Evolutionary conservation across 2,888 invertebrate genomes (phyloP).

Genomic region (Catocala fraxini): DNA sequence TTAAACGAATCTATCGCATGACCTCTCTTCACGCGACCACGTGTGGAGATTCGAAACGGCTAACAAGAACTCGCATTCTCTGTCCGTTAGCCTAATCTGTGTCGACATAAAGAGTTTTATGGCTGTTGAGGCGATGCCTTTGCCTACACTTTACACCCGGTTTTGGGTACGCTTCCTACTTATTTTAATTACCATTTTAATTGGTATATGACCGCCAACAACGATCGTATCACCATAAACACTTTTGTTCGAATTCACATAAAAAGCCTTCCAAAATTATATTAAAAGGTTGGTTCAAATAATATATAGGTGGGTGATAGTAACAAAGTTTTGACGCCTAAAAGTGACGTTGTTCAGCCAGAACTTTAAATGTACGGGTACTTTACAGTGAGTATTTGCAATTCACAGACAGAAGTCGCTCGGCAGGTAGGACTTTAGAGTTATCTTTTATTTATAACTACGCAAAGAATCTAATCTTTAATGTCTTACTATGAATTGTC

Average conservation of each 20-base stretch:
- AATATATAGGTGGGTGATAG: conserved; percentile 24
- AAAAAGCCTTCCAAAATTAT: conserved; percentile 37
- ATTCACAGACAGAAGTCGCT: conserved; percentile 81
- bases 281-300: conserved; percentile 33
- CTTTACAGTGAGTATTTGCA: conserved; percentile 78
- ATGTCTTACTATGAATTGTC: conserved; percentile 56
- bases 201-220: conserved; percentile 72
- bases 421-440: conserved; percentile 78
- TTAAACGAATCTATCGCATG: conserved; percentile 15
- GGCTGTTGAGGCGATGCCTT: conserved; percentile 66
- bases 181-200: conserved; percentile 83
- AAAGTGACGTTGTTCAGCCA: conserved; percentile 64
- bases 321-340: conserved; percentile 55
- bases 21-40: conserved; percentile 19
- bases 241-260: conserved; percentile 72
- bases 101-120: conserved; percentile 75
- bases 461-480: conserved; percentile 69
- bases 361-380: conserved; percentile 55
- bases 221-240: conserved; percentile 66
- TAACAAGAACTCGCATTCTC: conserved; percentile 44
- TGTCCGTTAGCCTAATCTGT: conserved; percentile 61
- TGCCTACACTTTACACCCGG: conserved; percentile 75
- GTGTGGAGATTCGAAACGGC: conserved; percentile 18
- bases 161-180: conserved; percentile 77
- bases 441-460: conserved; percentile 87